Evolutionary conservation across 2,888 invertebrate genomes (phyloP), one percentile per base, ranked within the genome.

Genomic region (Timema podura): DNA sequence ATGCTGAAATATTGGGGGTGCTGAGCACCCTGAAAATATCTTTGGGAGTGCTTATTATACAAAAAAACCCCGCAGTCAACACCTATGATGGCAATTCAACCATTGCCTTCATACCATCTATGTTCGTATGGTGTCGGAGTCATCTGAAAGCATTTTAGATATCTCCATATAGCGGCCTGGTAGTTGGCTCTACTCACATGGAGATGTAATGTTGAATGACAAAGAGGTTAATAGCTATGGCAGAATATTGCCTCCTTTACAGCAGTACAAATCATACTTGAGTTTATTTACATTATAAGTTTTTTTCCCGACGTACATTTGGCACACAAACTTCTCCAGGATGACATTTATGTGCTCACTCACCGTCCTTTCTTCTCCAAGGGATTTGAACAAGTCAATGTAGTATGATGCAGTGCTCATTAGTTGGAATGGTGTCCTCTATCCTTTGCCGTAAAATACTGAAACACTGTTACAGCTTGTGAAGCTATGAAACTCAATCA

Each of bases 381-480:
- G 61, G 30, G 61, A 7, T 61, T 61, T 61, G 61, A 61, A 61
- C 44, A 45, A 61, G 30, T 30, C 7, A 61, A 61, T 11, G 11
- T 57, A 5, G 15, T 61, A 45, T 44, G 61, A 6, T 61, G 2
- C 61, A 1, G 61, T 5, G 11, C 30, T 61, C 61, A 61, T 61
- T 61, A 16, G 30, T 15, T 61, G 6, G 2, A 61, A 61, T 61
- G 6, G 61, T 30, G 30, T 61, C 45, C 61, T 45, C 11, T 61
- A 44, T 1, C 61, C 61, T 5, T 61, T 61, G 30, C 61, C 61
- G 45, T 61, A 61, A 44, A 59, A 59, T 8, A 45, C 6, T 30
- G 61, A 61, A 61, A 61, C 45, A 11, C 6, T 61, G 61, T 61
- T 45, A 61, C 61, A 61, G 1, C 61, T 5, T 61, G 61, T 61